A percentile compares a stretch with the other conserved stretches of the same genome.
Conservation (phyloP, 2,888 invertebrate species). For the Thymelicus acteon region DNA sequence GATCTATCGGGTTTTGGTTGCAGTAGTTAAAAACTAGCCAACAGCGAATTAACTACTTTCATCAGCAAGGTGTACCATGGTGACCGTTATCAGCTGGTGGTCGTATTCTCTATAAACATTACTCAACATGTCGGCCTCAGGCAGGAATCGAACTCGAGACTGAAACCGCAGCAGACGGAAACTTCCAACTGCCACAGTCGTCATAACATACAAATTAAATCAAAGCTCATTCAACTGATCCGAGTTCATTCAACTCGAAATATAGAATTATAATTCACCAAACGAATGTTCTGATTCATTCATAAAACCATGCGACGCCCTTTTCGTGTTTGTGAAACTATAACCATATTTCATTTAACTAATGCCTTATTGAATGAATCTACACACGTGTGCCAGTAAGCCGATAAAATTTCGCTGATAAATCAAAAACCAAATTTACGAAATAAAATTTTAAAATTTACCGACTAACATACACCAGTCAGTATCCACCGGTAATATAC, state of each 20-base stretch:
- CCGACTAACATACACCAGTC: background rate
- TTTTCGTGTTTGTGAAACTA: conserved; percentile 2
- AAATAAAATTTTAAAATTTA: background rate
- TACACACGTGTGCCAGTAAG: background rate
- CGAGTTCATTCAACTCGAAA: conserved; percentile 5
- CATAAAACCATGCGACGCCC: background rate
- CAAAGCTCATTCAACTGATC: background rate
- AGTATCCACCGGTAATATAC: too few species aligned
- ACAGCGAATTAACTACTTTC: too few species aligned
- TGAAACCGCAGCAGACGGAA: too few species aligned
- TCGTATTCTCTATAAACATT: too few species aligned
- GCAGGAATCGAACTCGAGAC: too few species aligned
- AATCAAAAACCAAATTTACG: background rate
- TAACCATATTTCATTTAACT: background rate
- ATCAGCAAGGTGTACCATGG: too few species aligned
- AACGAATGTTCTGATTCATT: conserved; percentile 8
- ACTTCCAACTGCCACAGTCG: too few species aligned
- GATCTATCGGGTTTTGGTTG: too few species aligned
- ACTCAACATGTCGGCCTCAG: too few species aligned
- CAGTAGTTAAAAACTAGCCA: too few species aligned
- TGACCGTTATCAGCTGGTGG: too few species aligned
- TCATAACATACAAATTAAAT: too few species aligned
- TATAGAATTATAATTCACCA: conserved; percentile 6
- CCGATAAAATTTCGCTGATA: conserved; percentile 4
- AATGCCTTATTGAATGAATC: conserved; percentile 1